Conservation (phyloP, 2,888 invertebrate genomes). For the Onthophagus sagittarius region DNA sequence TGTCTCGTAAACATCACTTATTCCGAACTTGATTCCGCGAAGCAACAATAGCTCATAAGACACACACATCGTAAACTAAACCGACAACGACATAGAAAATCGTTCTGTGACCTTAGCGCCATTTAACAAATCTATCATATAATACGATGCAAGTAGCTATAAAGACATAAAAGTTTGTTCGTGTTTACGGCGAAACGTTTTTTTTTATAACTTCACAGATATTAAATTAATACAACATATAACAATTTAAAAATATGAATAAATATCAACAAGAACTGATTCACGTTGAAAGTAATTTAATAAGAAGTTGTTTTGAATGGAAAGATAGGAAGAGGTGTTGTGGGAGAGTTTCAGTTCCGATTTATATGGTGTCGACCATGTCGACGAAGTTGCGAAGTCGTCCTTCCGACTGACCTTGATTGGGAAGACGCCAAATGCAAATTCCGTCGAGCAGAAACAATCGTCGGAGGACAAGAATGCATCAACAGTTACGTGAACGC, state of each 20-base stretch:
- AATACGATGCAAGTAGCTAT: not conserved
- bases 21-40: not conserved
- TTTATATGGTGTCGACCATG: not conserved
- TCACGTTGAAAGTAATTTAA: no score
- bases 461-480: not conserved
- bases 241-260: no score
- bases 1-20: not conserved
- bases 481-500: not conserved
- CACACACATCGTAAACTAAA: not conserved
- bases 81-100: not conserved
- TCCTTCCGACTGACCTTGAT: not conserved
- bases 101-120: not conserved
- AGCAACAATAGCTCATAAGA: not conserved
- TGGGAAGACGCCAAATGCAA: not conserved
- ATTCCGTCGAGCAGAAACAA: not conserved
- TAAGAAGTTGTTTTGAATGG: no score
- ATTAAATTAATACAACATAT: no score
- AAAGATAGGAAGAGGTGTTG: no score
- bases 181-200: not conserved
- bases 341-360: no score
- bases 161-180: not conserved
- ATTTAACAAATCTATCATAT: not conserved
- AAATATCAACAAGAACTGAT: no score
- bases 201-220: not conserved
- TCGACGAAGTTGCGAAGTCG: not conserved